Base-by-base conservation (phyloP, 2,113 vertebrate species). In the Sylvia atricapilla region DNA sequence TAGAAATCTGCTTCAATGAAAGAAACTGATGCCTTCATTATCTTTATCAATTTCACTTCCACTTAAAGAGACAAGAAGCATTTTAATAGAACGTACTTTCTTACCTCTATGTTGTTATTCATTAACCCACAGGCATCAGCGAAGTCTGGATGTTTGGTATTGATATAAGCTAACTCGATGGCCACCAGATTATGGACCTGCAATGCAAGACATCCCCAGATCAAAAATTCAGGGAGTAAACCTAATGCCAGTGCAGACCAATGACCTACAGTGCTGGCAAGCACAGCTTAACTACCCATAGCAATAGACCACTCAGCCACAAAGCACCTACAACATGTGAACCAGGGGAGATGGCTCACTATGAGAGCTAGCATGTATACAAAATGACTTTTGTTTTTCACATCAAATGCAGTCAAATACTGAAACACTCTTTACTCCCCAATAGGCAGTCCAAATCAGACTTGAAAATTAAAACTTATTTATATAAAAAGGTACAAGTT, bases 111-210 rank as follows among this genome's bases (percentile, higher is more conserved):
- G 92, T 99, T 99, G 87, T 99, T 99, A 97, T 99, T 99, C 98
- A 99, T 99, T 92, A 99, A 97, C 31, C 99, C 99, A 94, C 99
- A 99, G 88, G 99, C 99, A 94, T 99, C 99, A 30, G 99, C 99
- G n/a, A 99, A 99, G 97, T 99, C 99, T 3, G 99, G 99, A 94
- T 99, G 99, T 85, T 99, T 99, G 73, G 99, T 99, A 96, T 99
- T 99, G 98, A 99, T 99, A 75, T 99, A 99, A 20, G 99, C 99
- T 94, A 99, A 94, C 93, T 99, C 99, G 82, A 99, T 99, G 41
- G 99, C 99, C 84, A 99, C 99, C 93, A 99, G 97, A 93, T 99
- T 99, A 97, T 99, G 99, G 80, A 99, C 99, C 99, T 99, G 93
- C 60, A 95, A 86, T 14, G 35, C 43, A 94, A 84, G 50, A 28